A percentile compares a stretch with the other conserved stretches of the same genome.
Conservation (phyloP, 2,113 vertebrate species). For the Felis catus region DNA sequence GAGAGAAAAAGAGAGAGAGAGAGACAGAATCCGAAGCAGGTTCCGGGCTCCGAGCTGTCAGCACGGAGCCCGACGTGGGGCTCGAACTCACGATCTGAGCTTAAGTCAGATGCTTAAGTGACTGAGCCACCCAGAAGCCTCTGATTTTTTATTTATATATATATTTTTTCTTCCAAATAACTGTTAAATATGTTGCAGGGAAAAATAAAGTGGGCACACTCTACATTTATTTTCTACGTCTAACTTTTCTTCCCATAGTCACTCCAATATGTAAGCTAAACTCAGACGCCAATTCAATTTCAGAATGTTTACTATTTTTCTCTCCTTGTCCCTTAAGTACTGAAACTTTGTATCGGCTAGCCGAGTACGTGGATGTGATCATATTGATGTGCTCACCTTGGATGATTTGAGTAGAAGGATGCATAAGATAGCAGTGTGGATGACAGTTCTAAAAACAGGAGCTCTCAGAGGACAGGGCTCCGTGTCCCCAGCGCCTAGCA, state of each 20-base stretch:
- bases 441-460: neutral
- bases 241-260: neutral
- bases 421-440: neutral
- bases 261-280: neutral
- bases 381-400: neutral
- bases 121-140: too few relatives aligned
- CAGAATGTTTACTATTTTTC: neutral
- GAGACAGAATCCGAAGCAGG: too few relatives aligned
- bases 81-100: too few relatives aligned
- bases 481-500: neutral
- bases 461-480: neutral
- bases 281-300: neutral
- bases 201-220: neutral
- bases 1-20: too few relatives aligned
- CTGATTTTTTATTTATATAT: too few relatives aligned
- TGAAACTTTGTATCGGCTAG: neutral
- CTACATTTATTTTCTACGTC: neutral
- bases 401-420: neutral
- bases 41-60: too few relatives aligned
- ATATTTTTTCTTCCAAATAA: neutral
- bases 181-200: neutral
- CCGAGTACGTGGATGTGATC: neutral
- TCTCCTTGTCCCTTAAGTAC: neutral
- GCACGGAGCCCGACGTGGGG: too few relatives aligned
- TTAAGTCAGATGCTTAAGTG: too few relatives aligned